Evolutionary conservation across 2,888 invertebrate species (phyloP), one percentile per base, ranked within the genome.

Genomic region (Baronia brevicornis): DNA sequence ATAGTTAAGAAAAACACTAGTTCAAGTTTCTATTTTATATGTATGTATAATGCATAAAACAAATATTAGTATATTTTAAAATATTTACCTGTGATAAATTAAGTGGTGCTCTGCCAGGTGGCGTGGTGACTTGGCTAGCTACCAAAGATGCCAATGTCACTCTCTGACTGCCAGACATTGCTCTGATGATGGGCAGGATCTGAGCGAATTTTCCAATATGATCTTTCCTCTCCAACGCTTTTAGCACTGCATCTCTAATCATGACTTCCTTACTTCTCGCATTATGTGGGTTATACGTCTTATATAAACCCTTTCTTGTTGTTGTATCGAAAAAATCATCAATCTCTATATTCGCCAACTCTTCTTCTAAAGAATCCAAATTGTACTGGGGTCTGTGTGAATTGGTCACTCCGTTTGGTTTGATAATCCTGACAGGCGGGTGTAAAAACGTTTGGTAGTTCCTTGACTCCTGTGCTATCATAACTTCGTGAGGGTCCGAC

Each of bases 101-200:
- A 3, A 88, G 60, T 1, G 87, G 86, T n/a, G 69, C 54, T 32
- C 71, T 61, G 7, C 70, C 82, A n/a, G 84, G 78, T 0, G 86
- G 85, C 1, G 87, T 85, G 48, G 82, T 85, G 27, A 88, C 84
- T 59, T 89, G 88, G 2, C 84, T 86, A 1, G 89, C 86, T 3
- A 90, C 89, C 20, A 91, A 48, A 0, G 89, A 87, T 0, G 89
- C 89, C 33, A 90, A 60, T 1, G 88, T 87, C 36, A 88, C 68
- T 14, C 89, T 72, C 63, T 90, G 90, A 13, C 86, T 84, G 0
- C 87, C 86, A 1, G 89, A 87, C 74, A 90, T 85, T 2, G 86
- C 87, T 26, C 89, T 79, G 43, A 90, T 72, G 44, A 90, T 89
- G 21, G 91, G 90, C 66, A 90, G 67, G 11, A 89, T 84, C 62